A percentile compares a stretch with the other conserved stretches of the same genome.
Evolutionary conservation across 35 echinoderm and acorn worm species (phyloP).

Genomic region (Strongylocentrotus purpuratus): DNA sequence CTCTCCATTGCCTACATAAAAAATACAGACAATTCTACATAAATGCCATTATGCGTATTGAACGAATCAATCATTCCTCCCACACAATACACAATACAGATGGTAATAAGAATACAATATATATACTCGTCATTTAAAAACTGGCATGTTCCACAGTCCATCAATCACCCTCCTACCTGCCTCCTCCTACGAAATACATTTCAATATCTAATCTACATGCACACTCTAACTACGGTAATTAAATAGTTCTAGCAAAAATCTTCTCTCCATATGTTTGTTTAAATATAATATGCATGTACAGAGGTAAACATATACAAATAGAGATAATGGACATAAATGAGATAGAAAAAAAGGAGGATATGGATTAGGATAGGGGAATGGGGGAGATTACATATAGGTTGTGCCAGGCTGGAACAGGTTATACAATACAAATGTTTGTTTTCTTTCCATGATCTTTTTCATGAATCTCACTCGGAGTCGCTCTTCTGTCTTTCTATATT

Average conservation of each 20-base stretch:
- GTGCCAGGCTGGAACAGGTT: background rate
- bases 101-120: background rate
- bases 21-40: background rate
- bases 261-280: slow-evolving; percentile 29
- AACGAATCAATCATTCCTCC: background rate
- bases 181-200: background rate
- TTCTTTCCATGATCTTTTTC: background rate
- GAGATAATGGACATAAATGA: background rate
- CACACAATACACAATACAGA: background rate
- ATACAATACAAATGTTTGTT: background rate
- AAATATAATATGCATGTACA: slow-evolving; percentile 56
- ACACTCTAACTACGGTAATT: slow-evolving; percentile 30
- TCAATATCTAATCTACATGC: slow-evolving; percentile 27
- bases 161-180: background rate
- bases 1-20: slow-evolving; percentile 5
- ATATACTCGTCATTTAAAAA: background rate
- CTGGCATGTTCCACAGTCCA: background rate
- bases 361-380: no score
- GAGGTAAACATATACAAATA: slow-evolving; percentile 44
- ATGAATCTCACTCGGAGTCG: no score
- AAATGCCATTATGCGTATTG: background rate
- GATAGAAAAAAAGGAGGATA: no score
- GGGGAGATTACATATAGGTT: background rate
- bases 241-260: slow-evolving; percentile 31
- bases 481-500: no score